phyloP scores from a whole-genome alignment of 2,113 vertebrate species.

The Callopanchax toddi region DNA sequence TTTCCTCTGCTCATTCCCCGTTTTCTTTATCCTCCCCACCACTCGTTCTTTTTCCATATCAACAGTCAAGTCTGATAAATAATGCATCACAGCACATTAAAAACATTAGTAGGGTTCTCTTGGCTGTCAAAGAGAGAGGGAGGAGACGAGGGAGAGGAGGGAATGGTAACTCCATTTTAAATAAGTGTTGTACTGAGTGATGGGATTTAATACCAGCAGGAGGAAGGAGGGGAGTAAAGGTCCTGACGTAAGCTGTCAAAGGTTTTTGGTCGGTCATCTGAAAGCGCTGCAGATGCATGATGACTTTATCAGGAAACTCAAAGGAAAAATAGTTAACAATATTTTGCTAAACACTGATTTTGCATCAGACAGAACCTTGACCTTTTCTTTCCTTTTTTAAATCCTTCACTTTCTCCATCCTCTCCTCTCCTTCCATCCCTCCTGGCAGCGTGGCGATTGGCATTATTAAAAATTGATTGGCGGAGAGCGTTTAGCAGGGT shows the following conservation, averaged over 20 bases:
- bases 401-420: slow-evolving; percentile 15
- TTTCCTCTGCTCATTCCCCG: slow-evolving; percentile 12
- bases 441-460: slow-evolving; percentile 77
- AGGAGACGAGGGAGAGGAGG: slow-evolving; percentile 46
- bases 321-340: slow-evolving; percentile 55
- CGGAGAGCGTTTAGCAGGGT: slow-evolving; percentile 74
- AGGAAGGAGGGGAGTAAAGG: slow-evolving; percentile 52
- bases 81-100: slow-evolving; percentile 81
- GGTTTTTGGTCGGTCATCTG: slow-evolving; percentile 46
- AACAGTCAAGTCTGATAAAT: slow-evolving; percentile 80
- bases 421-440: slow-evolving; percentile 35
- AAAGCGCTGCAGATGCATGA: slow-evolving; percentile 46
- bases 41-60: slow-evolving; percentile 68
- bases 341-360: slow-evolving; percentile 68
- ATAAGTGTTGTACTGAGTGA: slow-evolving; percentile 64
- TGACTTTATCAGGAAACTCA: slow-evolving; percentile 57
- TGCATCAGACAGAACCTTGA: slow-evolving; percentile 65
- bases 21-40: slow-evolving; percentile 48
- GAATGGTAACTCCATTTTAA: slow-evolving; percentile 65
- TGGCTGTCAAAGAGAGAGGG: slow-evolving; percentile 65
- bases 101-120: slow-evolving; percentile 78
- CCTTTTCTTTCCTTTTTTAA: slow-evolving; percentile 48
- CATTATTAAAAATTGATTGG: slow-evolving; percentile 86
- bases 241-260: slow-evolving; percentile 54
- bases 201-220: slow-evolving; percentile 63